Evolutionary conservation across 2,797 vertebrate species (phyloP).

Genomic region (Knipowitschia caucasica): DNA sequence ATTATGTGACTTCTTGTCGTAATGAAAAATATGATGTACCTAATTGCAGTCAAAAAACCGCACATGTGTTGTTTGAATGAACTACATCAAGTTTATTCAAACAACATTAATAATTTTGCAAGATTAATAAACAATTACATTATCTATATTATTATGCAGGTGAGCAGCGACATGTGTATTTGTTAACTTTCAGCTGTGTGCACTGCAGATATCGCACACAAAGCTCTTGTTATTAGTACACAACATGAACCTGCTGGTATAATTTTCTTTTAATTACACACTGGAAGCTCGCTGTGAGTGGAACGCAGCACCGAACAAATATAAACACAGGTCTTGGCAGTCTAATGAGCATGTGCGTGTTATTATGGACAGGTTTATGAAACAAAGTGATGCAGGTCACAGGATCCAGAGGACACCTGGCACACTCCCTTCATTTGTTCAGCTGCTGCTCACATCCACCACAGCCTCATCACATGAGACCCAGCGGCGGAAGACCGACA

Average conservation of each 20-base stretch:
- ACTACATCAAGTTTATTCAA: too few species aligned
- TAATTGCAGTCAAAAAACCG: neutral
- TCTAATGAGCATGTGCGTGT: neutral
- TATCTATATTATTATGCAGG: neutral
- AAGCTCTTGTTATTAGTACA: neutral
- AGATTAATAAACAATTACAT: neutral
- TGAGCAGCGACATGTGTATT: neutral
- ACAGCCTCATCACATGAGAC: constrained; percentile 12
- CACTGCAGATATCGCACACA: neutral
- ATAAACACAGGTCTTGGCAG: neutral
- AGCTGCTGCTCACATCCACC: constrained; percentile 49
- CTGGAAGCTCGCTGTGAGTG: neutral
- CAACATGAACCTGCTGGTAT: neutral
- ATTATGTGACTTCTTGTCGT: neutral
- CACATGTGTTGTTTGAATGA: neutral
- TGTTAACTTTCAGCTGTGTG: neutral
- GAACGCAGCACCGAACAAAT: neutral
- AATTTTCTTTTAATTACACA: neutral
- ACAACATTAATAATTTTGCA: neutral
- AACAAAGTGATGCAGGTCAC: constrained; percentile 11
- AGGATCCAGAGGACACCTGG: constrained; percentile 40
- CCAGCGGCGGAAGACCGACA: constrained; percentile 13
- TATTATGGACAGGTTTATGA: neutral
- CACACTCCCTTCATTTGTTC: constrained; percentile 57
- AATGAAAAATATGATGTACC: neutral